Base-by-base conservation (phyloP, 1,140 invertebrate genomes). In the Drosophila saltans region DNA sequence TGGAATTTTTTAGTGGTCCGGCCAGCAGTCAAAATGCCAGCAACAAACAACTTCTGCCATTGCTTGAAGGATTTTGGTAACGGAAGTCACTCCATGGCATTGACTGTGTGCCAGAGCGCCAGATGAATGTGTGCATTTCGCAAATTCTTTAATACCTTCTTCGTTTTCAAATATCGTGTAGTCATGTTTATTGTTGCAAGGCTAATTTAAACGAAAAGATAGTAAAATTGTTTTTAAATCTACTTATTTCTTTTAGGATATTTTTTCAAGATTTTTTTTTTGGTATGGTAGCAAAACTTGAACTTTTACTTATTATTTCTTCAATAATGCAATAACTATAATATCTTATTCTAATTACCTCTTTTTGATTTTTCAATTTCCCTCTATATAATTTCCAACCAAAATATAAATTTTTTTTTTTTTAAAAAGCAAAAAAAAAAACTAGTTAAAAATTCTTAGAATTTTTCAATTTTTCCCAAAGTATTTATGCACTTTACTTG, bases 1-100 rank as follows among this genome's bases (percentile, higher is more conserved):
- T 89, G 84, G 84, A 89, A 89, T 89, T 89, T 89, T 89, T 84
- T 84, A 89, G 84, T 88, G 80, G 77, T 73, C 33, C 59, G 24
- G 69, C 43, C 45, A 75, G 57, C 52, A 83, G 67, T 74, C 81
- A 72, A 74, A 73, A 70, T 68, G 62, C 66, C 65, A 66, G 59
- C 9, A 61, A 39, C 43, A 75, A 71, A 21, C 60, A 66, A 33
- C 66, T 52, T 52, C 45, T 24, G 24, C 8, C 21, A 52, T 52
- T 75, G 73, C 70, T 78, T 69, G 48, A 70, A 72, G 83, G 70
- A 88, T 83, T 86, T 80, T 56, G 75, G 77, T 73, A 83, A 70
- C 84, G 84, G 84, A 88, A 89, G 84, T 75, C 66, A 70, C 58
- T 81, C 61, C 41, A 74, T 69, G 64, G 71, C 21, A 76, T 60